Evolutionary conservation across 2,113 vertebrate genomes (phyloP).

Genomic region (Okapia johnstoni): DNA sequence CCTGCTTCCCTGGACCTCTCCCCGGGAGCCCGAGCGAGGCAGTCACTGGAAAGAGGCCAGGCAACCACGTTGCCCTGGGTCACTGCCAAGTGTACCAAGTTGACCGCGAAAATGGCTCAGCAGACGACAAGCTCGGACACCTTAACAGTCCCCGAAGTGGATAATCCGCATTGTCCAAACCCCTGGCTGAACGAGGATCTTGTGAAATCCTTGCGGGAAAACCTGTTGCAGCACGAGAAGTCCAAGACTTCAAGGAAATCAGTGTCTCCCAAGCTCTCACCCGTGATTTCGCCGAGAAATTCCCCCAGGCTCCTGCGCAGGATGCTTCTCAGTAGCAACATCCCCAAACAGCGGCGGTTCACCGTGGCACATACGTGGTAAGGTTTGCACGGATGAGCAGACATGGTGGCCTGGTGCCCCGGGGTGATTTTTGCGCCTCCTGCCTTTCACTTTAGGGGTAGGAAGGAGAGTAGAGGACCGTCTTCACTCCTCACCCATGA

Average conservation of each 20-base stretch:
- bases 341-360: conserved; percentile 95
- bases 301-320: conserved; percentile 94
- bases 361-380: conserved; percentile 99
- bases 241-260: conserved; percentile 87
- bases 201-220: conserved; percentile 95
- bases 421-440: neutral
- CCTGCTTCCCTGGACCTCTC: conserved; percentile 44
- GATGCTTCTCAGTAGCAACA: conserved; percentile 96
- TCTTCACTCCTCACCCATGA: neutral
- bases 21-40: neutral
- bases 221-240: conserved; percentile 95
- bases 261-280: conserved; percentile 91
- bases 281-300: conserved; percentile 90
- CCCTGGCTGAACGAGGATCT: conserved; percentile 95
- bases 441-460: neutral
- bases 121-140: conserved; percentile 89
- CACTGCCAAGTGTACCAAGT: conserved; percentile 63
- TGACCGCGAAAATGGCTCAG: conserved; percentile 89
- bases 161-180: conserved; percentile 85
- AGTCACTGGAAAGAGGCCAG: conserved; percentile 55
- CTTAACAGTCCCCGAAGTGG: conserved; percentile 90
- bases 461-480: neutral
- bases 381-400: conserved; percentile 60
- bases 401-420: neutral
- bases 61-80: conserved; percentile 63